A percentile compares a stretch with the other conserved stretches of the same genome.
These are phyloP conservation scores for Maconellicoccus hirsutus DNA, from an alignment of 1,140 invertebrate genomes.

Conservation along the genomic window DNA sequence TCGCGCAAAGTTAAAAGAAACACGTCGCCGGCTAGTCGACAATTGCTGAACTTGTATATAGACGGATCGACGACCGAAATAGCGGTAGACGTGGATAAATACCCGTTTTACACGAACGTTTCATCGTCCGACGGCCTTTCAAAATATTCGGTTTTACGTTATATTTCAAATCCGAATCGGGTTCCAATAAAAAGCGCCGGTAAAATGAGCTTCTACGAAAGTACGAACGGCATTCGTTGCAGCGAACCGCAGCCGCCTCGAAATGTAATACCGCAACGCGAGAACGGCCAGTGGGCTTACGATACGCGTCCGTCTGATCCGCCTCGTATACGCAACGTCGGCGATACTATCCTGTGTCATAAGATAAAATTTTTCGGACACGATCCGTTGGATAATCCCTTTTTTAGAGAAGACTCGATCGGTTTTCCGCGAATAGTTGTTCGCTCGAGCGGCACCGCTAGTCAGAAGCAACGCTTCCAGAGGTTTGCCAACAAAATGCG, in stretches of 20 bases:
- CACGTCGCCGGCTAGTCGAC: neutral
- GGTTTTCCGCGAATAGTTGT: conserved; percentile 20
- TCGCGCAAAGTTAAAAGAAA: neutral
- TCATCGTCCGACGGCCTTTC: conserved; percentile 30
- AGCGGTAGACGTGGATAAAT: conserved; percentile 35
- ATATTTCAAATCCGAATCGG: conserved; percentile 42
- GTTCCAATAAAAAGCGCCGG: conserved; percentile 39
- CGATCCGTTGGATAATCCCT: conserved; percentile 58
- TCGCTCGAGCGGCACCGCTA: no score
- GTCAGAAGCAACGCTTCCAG: no score
- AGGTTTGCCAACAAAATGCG: no score
- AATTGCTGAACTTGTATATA: conserved; percentile 25
- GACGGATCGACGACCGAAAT: conserved; percentile 27
- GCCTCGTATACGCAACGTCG: conserved; percentile 42
- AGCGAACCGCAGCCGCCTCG: conserved; percentile 35
- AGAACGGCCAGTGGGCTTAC: conserved; percentile 32
- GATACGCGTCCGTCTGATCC: conserved; percentile 25
- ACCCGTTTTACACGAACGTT: conserved; percentile 37
- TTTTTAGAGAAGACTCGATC: conserved; percentile 48
- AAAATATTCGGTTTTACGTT: conserved; percentile 44
- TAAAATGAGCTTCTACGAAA: conserved; percentile 48
- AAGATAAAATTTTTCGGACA: conserved; percentile 58
- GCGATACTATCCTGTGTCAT: conserved; percentile 60
- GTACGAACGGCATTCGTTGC: conserved; percentile 37
- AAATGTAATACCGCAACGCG: conserved; percentile 35